Evolutionary conservation across 2,888 invertebrate genomes (phyloP).

Genomic region (Proisotoma minuta): DNA sequence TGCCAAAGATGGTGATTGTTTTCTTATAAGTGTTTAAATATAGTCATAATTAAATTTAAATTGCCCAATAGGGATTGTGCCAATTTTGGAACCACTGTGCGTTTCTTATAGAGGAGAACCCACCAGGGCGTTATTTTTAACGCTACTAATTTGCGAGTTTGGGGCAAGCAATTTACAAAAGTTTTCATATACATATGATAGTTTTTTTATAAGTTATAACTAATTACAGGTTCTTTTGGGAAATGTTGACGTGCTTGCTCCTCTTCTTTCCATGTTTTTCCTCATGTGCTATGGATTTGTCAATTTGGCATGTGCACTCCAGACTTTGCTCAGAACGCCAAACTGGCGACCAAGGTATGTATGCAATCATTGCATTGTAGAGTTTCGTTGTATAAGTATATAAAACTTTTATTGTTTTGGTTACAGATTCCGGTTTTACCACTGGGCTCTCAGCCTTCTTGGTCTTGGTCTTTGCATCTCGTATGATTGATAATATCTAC

Average conservation of each 20-base stretch:
- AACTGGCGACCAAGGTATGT: conserved; percentile 88
- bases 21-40: no score
- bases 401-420: no score
- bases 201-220: no score
- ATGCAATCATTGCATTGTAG: no score
- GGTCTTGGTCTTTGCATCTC: conserved; percentile 86
- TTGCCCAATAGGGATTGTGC: no score
- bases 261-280: conserved; percentile 98
- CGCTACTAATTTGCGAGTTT: conserved; percentile 55
- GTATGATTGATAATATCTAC: no score
- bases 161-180: no score
- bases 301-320: conserved; percentile 96
- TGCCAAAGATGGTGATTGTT: conserved; percentile 74
- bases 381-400: no score
- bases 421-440: conserved; percentile 96
- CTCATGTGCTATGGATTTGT: conserved; percentile 99
- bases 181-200: no score
- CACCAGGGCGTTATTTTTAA: conserved; percentile 84
- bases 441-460: conserved; percentile 83
- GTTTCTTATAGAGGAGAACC: conserved; percentile 79
- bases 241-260: conserved; percentile 94
- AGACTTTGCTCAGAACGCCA: conserved; percentile 92
- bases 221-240: conserved; percentile 63
- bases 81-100: conserved; percentile 87
- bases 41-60: no score